These are phyloP conservation scores for Euspilapteryx auroguttella DNA, from an alignment of 2,888 invertebrate species.

Conservation along the genomic window DNA sequence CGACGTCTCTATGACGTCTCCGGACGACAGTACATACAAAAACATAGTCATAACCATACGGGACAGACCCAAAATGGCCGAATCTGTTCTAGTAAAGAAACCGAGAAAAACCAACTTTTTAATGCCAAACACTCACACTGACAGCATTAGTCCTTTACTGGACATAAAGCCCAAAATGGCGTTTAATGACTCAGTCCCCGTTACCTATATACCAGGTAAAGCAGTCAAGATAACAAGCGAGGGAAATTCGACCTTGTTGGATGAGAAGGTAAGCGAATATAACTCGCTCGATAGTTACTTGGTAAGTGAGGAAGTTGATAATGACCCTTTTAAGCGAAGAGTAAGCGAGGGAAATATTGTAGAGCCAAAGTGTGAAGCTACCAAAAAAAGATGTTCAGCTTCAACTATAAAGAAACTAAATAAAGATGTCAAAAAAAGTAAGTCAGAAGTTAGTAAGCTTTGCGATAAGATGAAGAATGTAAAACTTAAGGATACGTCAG, in stretches of 20 bases:
- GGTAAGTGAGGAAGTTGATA: slow-evolving; percentile 30
- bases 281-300: slow-evolving; percentile 58
- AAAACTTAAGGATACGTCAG: slow-evolving; percentile 28
- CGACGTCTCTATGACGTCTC: slow-evolving; percentile 51
- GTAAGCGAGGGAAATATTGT: slow-evolving; percentile 43
- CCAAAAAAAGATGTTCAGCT: slow-evolving; percentile 36
- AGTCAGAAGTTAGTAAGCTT: slow-evolving; percentile 52
- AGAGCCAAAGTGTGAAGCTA: slow-evolving; percentile 11
- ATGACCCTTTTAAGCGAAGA: slow-evolving; percentile 28
- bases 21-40: slow-evolving; percentile 41
- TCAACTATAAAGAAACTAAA: slow-evolving; percentile 34
- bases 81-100: slow-evolving; percentile 34
- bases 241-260: slow-evolving; percentile 29
- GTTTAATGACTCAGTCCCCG: slow-evolving; percentile 34
- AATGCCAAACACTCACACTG: slow-evolving; percentile 28
- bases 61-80: slow-evolving; percentile 34
- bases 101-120: slow-evolving; percentile 33
- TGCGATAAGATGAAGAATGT: slow-evolving; percentile 49
- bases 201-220: slow-evolving; percentile 66
- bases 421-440: slow-evolving; percentile 34
- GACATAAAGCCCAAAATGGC: slow-evolving; percentile 43
- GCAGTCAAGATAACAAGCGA: slow-evolving; percentile 72
- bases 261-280: slow-evolving; percentile 38
- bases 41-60: slow-evolving; percentile 43
- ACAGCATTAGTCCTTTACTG: slow-evolving; percentile 28